A percentile compares a stretch with the other conserved stretches of the same genome.
These are phyloP conservation scores for Neogobius melanostomus DNA, from an alignment of 2,113 vertebrate species.

Conservation along the genomic window DNA sequence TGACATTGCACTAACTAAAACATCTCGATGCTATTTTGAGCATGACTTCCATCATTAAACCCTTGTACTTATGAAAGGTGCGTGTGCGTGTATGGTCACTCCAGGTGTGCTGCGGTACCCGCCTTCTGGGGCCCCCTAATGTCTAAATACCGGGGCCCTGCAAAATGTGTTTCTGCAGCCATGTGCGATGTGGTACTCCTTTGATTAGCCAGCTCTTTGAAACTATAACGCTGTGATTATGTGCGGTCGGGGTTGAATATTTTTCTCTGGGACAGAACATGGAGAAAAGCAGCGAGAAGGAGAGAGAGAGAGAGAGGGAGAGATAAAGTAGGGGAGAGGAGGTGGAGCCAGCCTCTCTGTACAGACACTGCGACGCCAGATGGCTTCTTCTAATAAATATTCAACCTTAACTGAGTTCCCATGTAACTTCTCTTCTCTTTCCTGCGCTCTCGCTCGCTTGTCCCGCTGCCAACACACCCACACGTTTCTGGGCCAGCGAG, in stretches of 20 bases:
- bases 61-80: too few species aligned
- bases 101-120: slow-evolving; percentile 2
- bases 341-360: slow-evolving; percentile 87
- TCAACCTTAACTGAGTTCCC: slow-evolving; percentile 99
- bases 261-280: slow-evolving; percentile 59
- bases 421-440: slow-evolving; percentile 91
- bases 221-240: slow-evolving; percentile 75
- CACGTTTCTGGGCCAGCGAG: slow-evolving; percentile 96
- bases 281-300: slow-evolving; percentile 75
- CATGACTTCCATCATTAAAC: too few species aligned
- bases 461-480: slow-evolving; percentile 98
- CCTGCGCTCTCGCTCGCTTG: slow-evolving; percentile 77
- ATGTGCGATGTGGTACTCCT: slow-evolving; percentile 48
- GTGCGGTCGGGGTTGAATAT: slow-evolving; percentile 68
- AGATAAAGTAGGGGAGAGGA: slow-evolving; percentile 69
- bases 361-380: slow-evolving; percentile 99
- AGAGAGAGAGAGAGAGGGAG: slow-evolving; percentile 43
- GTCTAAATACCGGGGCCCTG: too few species aligned
- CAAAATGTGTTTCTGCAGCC: slow-evolving; percentile 46
- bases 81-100: background rate
- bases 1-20: too few species aligned
- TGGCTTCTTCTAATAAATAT: slow-evolving; percentile 99
- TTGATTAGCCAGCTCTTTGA: slow-evolving; percentile 71
- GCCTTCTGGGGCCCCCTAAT: background rate
- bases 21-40: too few species aligned